phyloP scores from a whole-genome alignment of 2,797 vertebrate species.

The Syngnathus acus region DNA sequence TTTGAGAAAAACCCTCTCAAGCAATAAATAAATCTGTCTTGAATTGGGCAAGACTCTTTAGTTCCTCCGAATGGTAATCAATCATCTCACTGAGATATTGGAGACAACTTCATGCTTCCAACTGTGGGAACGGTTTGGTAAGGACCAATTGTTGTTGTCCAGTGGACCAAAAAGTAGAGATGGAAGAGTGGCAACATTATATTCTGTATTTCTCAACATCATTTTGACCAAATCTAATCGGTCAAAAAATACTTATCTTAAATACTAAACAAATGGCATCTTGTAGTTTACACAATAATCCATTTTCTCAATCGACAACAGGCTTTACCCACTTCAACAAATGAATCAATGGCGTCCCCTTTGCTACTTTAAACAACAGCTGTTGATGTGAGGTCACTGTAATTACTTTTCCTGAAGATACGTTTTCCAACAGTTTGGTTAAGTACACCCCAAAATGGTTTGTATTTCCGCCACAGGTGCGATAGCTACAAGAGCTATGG shows the following conservation, averaged over 20 bases:
- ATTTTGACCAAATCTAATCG: too few relatives aligned
- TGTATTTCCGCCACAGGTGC: too few relatives aligned
- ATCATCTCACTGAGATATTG: not conserved
- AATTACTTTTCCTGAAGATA: not conserved
- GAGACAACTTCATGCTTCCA: not conserved
- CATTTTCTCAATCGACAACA: not conserved
- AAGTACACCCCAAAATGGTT: too few relatives aligned
- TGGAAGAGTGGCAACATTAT: not conserved
- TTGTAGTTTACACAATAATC: not conserved
- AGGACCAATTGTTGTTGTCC: not conserved
- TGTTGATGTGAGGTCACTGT: not conserved
- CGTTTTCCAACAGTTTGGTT: not conserved
- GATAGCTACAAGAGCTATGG: too few relatives aligned
- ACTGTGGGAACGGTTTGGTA: too few relatives aligned
- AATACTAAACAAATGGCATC: too few relatives aligned
- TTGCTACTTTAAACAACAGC: not conserved
- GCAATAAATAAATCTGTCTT: slow-evolving; percentile 3
- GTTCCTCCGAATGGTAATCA: not conserved
- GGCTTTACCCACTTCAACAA: not conserved
- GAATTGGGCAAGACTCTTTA: not conserved
- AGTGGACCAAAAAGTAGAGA: not conserved
- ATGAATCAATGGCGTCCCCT: not conserved
- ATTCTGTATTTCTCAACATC: too few relatives aligned
- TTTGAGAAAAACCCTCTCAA: not conserved
- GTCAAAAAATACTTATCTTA: too few relatives aligned